phyloP scores from a whole-genome alignment of 2,113 vertebrate species.

The Arenaria interpres region DNA sequence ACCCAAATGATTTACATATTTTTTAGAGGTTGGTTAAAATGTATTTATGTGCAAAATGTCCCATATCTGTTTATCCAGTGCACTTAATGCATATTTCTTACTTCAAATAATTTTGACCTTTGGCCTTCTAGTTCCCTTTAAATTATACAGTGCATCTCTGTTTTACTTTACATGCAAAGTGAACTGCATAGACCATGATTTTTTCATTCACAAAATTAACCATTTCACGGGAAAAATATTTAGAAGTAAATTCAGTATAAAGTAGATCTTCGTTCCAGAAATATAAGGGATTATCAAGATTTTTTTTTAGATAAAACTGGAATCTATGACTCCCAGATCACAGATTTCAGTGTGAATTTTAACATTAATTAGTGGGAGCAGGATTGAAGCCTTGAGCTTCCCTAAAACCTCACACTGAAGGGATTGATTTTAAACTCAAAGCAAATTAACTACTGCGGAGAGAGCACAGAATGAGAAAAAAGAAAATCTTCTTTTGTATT shows the following conservation, averaged over 20 bases:
- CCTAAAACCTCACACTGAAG: background rate
- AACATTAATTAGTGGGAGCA: background rate
- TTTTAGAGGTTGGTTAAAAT: background rate
- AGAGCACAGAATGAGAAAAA: background rate
- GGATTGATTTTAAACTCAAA: constrained; percentile 7
- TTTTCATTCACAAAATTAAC: background rate
- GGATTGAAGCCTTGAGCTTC: background rate
- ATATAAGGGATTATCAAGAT: background rate
- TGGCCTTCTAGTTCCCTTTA: background rate
- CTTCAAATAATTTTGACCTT: background rate
- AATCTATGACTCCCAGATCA: background rate
- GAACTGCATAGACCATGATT: background rate
- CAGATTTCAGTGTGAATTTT: constrained; percentile 1
- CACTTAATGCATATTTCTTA: background rate
- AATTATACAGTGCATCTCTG: background rate
- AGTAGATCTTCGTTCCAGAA: background rate
- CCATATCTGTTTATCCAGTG: background rate
- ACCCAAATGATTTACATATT: background rate
- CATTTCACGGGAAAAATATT: background rate
- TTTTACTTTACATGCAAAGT: background rate
- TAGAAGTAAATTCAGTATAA: background rate
- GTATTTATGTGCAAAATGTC: background rate
- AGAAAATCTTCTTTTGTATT: background rate
- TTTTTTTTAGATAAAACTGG: background rate
- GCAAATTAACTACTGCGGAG: background rate